These are phyloP conservation scores for Lacerta agilis DNA, from an alignment of 2,797 vertebrate genomes.

Conservation along the genomic window DNA sequence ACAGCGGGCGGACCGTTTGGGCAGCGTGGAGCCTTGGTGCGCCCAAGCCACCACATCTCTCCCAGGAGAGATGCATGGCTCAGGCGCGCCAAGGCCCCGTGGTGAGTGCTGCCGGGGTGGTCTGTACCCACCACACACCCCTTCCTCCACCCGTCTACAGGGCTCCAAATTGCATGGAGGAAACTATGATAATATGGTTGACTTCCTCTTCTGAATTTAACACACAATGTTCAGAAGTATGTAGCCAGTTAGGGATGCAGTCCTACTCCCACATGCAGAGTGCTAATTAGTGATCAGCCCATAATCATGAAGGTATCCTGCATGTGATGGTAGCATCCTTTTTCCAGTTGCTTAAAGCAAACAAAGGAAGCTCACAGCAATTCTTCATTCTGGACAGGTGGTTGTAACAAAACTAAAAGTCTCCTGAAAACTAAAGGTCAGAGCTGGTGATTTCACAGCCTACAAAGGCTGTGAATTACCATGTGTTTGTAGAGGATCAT, in stretches of 20 bases:
- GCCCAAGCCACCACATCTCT: too few relatives aligned
- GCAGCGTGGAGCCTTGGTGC: too few relatives aligned
- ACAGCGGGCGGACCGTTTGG: too few relatives aligned
- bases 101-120: accelerated
- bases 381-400: neutral
- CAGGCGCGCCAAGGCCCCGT: too few relatives aligned
- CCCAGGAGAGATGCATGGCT: too few relatives aligned
- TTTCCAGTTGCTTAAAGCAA: neutral
- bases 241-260: neutral
- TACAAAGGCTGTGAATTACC: neutral
- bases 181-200: too few relatives aligned
- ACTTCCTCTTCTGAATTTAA: too few relatives aligned
- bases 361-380: neutral
- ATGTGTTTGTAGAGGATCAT: neutral
- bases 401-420: neutral
- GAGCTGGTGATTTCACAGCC: neutral
- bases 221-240: too few relatives aligned
- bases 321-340: neutral
- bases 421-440: neutral
- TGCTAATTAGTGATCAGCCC: neutral
- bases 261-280: neutral
- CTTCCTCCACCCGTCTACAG: too few relatives aligned
- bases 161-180: too few relatives aligned
- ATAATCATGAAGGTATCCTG: too few relatives aligned
- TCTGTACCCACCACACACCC: too few relatives aligned